These are phyloP conservation scores for Drosophila incognita DNA, from an alignment of 2,888 invertebrate species.

Conservation along the genomic window DNA sequence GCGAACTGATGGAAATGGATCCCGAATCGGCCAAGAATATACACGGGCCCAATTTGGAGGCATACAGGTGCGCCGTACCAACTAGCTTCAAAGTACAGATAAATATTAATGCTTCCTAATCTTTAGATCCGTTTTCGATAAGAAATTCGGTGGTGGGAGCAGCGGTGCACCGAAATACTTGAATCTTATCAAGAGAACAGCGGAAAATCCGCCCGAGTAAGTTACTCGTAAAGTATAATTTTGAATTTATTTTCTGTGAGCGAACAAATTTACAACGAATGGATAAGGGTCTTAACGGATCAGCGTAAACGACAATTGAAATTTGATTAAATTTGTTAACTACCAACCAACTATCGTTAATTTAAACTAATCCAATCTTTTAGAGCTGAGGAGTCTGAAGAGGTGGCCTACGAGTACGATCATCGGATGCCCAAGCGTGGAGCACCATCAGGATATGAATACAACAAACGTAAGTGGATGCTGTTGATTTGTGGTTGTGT, in stretches of 20 bases:
- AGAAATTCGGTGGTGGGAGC: constrained; percentile 58
- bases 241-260: constrained; percentile 49
- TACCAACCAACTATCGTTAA: background rate
- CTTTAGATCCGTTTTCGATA: constrained; percentile 77
- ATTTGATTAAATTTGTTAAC: constrained; percentile 9
- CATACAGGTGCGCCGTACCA: constrained; percentile 56
- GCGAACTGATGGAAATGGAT: constrained; percentile 77
- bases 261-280: constrained; percentile 19
- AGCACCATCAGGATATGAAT: constrained; percentile 68
- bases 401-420: constrained; percentile 69
- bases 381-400: constrained; percentile 70
- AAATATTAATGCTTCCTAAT: background rate
- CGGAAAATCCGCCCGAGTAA: constrained; percentile 78
- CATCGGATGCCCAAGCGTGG: constrained; percentile 68
- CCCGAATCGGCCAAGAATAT: constrained; percentile 73
- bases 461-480: constrained; percentile 71
- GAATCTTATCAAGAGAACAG: constrained; percentile 74
- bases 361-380: constrained; percentile 18
- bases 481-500: constrained; percentile 5
- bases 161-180: constrained; percentile 71
- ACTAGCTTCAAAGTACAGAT: background rate
- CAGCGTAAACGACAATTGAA: constrained; percentile 27
- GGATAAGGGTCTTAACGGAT: constrained; percentile 18
- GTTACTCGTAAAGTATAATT: constrained; percentile 78
- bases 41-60: constrained; percentile 71